Percentiles rank a stretch among this genome's conserved stretches.
These are phyloP conservation scores for Heliconius sara DNA, from an alignment of 2,888 invertebrate species.

Conservation along the genomic window DNA sequence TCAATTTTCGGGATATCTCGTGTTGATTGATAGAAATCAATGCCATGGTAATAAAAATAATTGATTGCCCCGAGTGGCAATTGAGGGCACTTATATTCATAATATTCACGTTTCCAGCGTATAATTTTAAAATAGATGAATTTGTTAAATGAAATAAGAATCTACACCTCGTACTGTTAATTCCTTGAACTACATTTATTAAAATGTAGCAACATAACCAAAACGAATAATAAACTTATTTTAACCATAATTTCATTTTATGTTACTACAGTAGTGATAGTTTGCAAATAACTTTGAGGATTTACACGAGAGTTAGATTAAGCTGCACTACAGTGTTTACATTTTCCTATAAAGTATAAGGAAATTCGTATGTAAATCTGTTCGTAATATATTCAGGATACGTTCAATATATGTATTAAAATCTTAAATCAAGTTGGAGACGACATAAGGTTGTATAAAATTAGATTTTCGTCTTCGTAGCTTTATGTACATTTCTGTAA, in stretches of 20 bases:
- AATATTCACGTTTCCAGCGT: no score
- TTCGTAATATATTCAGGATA: slow-evolving; percentile 22
- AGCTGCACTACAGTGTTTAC: slow-evolving; percentile 8
- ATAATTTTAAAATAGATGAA: no score
- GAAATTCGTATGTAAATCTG: slow-evolving; percentile 15
- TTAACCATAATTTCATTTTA: neutral
- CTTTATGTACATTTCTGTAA: neutral
- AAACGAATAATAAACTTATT: neutral
- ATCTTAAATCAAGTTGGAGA: neutral
- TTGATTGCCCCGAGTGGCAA: no score
- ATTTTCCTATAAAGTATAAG: slow-evolving; percentile 2
- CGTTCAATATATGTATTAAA: slow-evolving; percentile 7
- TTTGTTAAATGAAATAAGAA: no score
- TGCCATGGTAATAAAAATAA: no score
- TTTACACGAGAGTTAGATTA: slow-evolving; percentile 10
- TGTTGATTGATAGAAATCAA: no score
- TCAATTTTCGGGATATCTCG: no score
- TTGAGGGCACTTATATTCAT: no score
- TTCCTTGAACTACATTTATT: no score
- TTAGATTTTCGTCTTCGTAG: neutral
- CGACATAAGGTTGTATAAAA: neutral
- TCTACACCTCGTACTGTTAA: no score
- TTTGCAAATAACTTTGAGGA: slow-evolving; percentile 10
- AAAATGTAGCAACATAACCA: no score
- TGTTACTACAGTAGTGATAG: neutral